Evolutionary conservation across 1,140 invertebrate species (phyloP), one percentile per base, ranked within the genome.

Genomic region (Neodiprion virginianus): DNA sequence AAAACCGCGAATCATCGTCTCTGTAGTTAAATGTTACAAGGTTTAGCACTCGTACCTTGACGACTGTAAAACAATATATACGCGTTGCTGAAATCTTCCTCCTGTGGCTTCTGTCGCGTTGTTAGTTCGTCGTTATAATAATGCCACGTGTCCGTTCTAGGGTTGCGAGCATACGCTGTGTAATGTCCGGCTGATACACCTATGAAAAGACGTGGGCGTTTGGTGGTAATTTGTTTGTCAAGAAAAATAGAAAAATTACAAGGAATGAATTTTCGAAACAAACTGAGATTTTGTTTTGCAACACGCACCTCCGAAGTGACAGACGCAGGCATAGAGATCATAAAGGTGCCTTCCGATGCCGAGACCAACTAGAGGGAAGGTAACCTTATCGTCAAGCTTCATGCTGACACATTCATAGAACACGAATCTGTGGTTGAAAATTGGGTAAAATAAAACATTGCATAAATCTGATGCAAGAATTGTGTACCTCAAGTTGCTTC

Each of bases 31-130:
- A 87, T 87, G 81, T 88, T 89, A 83, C 85, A 88, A 77, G 85
- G 84, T 79, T 89, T 89, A 67, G 86, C 72, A 70, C 82, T 87
- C 67, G 79, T 84, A 89, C 91, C 91, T 88, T 90, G 89, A 82
- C 90, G 90, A 81, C 91, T 90, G 81, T 94, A 94, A 83, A 94
- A 94, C 53, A 94, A 86, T 73, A 94, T 91, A 77, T 94, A 94
- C 7, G 92, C 92, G 79, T 92, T 92, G 77, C 89, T 90, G 81
- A 90, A 93, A 73, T 94, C 93, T 72, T 91, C 90, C 14, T 93
- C 90, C 65, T 90, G 88, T 0, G 93, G 93, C 53, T 85, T 88
- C 79, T 91, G 90, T 72, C 88, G 88, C 40, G 88, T 89, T 8
- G 92, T 91, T 8, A 84, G 84, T 74, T 93, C 92, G 80, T 94